Percentiles rank a stretch among this genome's conserved stretches.
Conservation (phyloP, 2,113 vertebrate genomes). For the Solea senegalensis region DNA sequence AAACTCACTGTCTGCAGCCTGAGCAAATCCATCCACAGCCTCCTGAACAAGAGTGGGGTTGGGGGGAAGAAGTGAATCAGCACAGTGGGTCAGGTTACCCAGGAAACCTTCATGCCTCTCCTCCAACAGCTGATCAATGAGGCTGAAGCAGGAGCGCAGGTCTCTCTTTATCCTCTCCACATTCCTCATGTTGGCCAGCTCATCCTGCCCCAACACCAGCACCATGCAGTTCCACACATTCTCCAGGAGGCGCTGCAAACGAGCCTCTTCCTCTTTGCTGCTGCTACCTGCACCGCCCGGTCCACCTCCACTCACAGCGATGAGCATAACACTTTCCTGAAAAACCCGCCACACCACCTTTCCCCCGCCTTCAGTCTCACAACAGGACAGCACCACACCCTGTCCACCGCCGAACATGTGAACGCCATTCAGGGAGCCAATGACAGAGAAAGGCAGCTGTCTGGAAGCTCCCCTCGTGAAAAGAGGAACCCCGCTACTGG, state of each 20-base stretch:
- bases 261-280: slow-evolving; percentile 65
- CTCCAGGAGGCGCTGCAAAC: slow-evolving; percentile 85
- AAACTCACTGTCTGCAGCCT: slow-evolving; percentile 84
- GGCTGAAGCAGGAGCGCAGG: slow-evolving; percentile 85
- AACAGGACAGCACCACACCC: slow-evolving; percentile 80
- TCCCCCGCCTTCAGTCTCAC: slow-evolving; percentile 82
- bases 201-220: slow-evolving; percentile 89
- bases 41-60: slow-evolving; percentile 82
- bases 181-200: slow-evolving; percentile 84
- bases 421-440: slow-evolving; percentile 91
- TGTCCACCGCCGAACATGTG: slow-evolving; percentile 93
- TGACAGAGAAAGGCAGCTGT: slow-evolving; percentile 90
- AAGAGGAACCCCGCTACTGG: slow-evolving; percentile 88
- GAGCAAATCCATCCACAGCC: slow-evolving; percentile 82
- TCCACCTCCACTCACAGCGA: slow-evolving; percentile 83
- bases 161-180: slow-evolving; percentile 92
- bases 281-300: slow-evolving; percentile 51
- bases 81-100: slow-evolving; percentile 88
- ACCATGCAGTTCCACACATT: slow-evolving; percentile 92
- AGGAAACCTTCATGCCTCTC: slow-evolving; percentile 76
- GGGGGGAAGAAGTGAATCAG: slow-evolving; percentile 84
- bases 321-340: slow-evolving; percentile 90
- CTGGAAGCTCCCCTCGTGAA: slow-evolving; percentile 85
- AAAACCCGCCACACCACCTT: slow-evolving; percentile 89
- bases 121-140: slow-evolving; percentile 88